Evolutionary conservation across 2,113 vertebrate genomes (phyloP), one percentile per base, ranked within the genome.

Genomic region (Spermophilus dauricus): DNA sequence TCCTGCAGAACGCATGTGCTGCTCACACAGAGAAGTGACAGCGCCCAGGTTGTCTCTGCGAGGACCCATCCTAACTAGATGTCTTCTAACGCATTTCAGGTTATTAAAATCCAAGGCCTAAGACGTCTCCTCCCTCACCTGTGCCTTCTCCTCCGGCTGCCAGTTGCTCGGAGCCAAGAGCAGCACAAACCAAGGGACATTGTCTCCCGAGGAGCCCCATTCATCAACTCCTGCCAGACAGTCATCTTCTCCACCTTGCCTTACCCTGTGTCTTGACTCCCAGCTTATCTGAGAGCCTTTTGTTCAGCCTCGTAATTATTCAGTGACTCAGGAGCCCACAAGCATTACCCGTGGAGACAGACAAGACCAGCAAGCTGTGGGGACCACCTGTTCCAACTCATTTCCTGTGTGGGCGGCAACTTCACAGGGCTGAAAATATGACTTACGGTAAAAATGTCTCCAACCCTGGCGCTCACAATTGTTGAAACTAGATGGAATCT

Each of bases 301-400:
- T 98, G 98, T 98, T 98, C 88, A 61, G 96, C 78, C 95, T 98
- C 98, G 96, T 98, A 97, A 97, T 94, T 97, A 94, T 85, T 95
- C 91, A 63, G 94, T 99, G 98, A 99, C 97, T 99, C 99, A 99
- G 98, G 92, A 98, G 97, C 97, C 98, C 99, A 98, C 98, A 98
- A 92, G 96, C 14, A 89, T 96, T 92, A 90, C 65, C 58, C 94
- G 24, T 1, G 92, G 98, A 98, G 98, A 94, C 98, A 97, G 98
- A 97, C 97, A 8, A 88, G 97, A 98, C 98, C 96, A 81, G 63
- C 97, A 85, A 95, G 97, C 98, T 97, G 96, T 26, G 0, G 20
- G 92, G 93, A 98, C 98, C 99, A 99, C 98, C 98, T 99, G 99
- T 98, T 98, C 95, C 91, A 56, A 98, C 97, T 78, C 75, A 42